These are phyloP conservation scores for Pollenia amentaria DNA, from an alignment of 2,888 invertebrate genomes.

Conservation along the genomic window DNA sequence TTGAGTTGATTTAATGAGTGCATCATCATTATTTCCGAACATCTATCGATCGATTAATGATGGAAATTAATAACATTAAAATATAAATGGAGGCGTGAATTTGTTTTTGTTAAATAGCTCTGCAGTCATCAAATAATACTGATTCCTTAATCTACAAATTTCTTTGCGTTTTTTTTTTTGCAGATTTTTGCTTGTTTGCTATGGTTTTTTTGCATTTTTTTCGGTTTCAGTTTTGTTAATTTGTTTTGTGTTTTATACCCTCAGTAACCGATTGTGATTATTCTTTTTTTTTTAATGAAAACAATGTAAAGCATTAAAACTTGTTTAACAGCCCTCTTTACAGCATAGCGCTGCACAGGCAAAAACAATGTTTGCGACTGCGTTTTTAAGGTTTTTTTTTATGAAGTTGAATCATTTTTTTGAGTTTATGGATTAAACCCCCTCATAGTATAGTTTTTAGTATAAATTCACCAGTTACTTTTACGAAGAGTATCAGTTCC, in stretches of 20 bases:
- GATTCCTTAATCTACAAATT: constrained; percentile 33
- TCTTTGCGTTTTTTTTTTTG: constrained; percentile 15
- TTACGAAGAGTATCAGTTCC: constrained; percentile 83
- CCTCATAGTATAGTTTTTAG: constrained; percentile 75
- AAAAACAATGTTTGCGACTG: constrained; percentile 33
- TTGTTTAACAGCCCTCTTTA: constrained; percentile 76
- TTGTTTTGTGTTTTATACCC: constrained; percentile 35
- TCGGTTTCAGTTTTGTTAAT: constrained; percentile 27
- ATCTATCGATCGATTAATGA: background rate
- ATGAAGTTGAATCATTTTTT: constrained; percentile 41
- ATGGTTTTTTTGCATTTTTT: constrained; percentile 31
- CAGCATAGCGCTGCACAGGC: constrained; percentile 44
- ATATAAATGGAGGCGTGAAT: constrained; percentile 31
- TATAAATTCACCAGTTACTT: constrained; percentile 82
- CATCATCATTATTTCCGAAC: constrained; percentile 9
- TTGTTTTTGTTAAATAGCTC: constrained; percentile 1
- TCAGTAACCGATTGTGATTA: constrained; percentile 26
- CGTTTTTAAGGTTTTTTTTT: constrained; percentile 54
- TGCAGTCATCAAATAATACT: constrained; percentile 18
- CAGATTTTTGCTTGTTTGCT: background rate
- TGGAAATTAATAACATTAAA: constrained; percentile 54
- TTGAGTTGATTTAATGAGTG: constrained; percentile 14
- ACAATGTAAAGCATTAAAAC: constrained; percentile 81
- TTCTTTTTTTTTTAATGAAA: constrained; percentile 69
- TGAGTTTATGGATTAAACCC: constrained; percentile 38